Base-by-base conservation (phyloP, 2,888 invertebrate species). In the Netelia fuscicornis region DNA sequence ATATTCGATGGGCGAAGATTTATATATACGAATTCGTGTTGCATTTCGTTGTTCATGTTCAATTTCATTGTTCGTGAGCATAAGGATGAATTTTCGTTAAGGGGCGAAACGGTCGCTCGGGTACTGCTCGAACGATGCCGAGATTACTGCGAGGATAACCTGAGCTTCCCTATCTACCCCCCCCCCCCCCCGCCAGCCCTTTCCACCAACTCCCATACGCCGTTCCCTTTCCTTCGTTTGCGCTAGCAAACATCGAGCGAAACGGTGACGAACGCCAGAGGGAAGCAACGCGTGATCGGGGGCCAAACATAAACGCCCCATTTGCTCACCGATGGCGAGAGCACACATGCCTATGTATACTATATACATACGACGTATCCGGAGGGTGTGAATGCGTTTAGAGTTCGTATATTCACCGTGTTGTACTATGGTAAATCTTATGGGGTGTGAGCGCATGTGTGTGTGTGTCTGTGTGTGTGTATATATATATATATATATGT, bases 221-320 rank as follows among this genome's bases (percentile, higher is more conserved):
- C 13, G 11, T 48, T 13, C 30, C 11, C 8, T 30, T 30, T 13
- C 23, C 62, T 64, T 64, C 65, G 84, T 81, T 82, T 85, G 75
- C 23, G 37, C 64, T 58, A 74, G 65, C 84, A 85, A 85, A 85
- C 81, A 82, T 56, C 17, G 42, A 25, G 71, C 54, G 71, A 71
- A 79, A 71, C 71, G 64, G 71, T 78, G 74, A 75, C 75, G 58
- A 78, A 68, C 78, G 74, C 64, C 65, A 25, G 70, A 70, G 74
- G 20, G 11, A 52, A 30, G 62, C 48, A 58, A 20, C 37, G 68
- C 70, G 78, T 78, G 84, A 85, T 85, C 82, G 68, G 58, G 67
- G 58, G 70, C 78, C 78, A 85, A 79, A 85, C 82, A 75, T 71
- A 75, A 82, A 75, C 82, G 84, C 75, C 58, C 70, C 81, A 85